A percentile compares a stretch with the other conserved stretches of the same genome.
phyloP scores from a whole-genome alignment of 2,113 vertebrate species.

The Heterotilapia buettikoferi region DNA sequence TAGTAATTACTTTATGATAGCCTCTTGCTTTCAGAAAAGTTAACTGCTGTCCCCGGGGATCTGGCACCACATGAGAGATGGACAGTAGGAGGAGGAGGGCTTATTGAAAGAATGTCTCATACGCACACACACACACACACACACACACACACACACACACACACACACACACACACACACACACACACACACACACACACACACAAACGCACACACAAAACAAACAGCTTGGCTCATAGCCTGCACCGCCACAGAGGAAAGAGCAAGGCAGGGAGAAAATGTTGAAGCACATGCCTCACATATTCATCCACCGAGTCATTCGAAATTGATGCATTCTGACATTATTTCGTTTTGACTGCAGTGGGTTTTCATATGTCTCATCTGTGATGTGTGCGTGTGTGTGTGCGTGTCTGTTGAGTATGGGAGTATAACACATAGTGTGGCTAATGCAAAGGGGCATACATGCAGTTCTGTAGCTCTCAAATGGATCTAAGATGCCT shows the following conservation, averaged over 20 bases:
- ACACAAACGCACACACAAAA: constrained; percentile 14
- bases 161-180: neutral
- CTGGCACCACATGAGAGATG: neutral
- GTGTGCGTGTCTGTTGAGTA: neutral
- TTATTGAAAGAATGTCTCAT: neutral
- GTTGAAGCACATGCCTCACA: neutral
- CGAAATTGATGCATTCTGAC: neutral
- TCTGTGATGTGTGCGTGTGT: neutral
- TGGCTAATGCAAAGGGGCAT: neutral
- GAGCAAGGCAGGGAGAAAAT: constrained; percentile 7
- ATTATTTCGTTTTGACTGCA: neutral
- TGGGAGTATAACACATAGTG: neutral
- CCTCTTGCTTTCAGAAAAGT: constrained; percentile 31
- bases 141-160: neutral
- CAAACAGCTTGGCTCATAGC: constrained; percentile 40
- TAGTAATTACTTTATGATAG: constrained; percentile 48
- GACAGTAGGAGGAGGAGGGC: neutral
- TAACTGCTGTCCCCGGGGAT: constrained; percentile 15
- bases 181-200: constrained; percentile 9
- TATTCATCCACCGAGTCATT: neutral
- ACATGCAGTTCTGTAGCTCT: neutral
- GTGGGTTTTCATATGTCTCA: neutral
- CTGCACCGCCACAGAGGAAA: constrained; percentile 15
- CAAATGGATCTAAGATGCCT: constrained; percentile 10
- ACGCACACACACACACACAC: neutral